A percentile compares a stretch with the other conserved stretches of the same genome.
phyloP scores from a whole-genome alignment of 2,888 invertebrate species.

The Gymnocheta viridis region DNA sequence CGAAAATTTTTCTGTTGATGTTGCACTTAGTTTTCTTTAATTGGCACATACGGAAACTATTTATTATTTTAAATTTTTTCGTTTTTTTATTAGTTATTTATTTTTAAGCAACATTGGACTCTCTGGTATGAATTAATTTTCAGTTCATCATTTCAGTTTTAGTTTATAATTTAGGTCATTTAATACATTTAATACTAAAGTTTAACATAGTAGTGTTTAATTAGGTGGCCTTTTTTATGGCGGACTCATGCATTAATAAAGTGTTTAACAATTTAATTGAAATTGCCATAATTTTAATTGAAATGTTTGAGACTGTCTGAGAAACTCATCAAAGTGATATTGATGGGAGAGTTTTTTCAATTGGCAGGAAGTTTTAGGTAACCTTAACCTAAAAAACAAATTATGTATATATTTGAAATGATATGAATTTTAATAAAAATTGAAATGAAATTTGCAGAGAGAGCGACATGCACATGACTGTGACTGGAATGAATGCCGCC shows the following conservation, averaged over 20 bases:
- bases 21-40: slow-evolving; percentile 47
- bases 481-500: too few species aligned
- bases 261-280: slow-evolving; percentile 12
- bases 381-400: slow-evolving; percentile 34
- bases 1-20: slow-evolving; percentile 31
- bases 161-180: slow-evolving; percentile 55
- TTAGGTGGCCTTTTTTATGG: slow-evolving; percentile 40
- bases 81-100: background rate
- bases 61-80: slow-evolving; percentile 6
- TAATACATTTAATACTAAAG: slow-evolving; percentile 29
- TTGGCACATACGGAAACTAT: slow-evolving; percentile 57
- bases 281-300: slow-evolving; percentile 22
- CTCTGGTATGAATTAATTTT: slow-evolving; percentile 28
- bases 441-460: background rate
- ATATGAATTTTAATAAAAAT: background rate
- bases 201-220: slow-evolving; percentile 25
- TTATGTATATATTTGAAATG: background rate
- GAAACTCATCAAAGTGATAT: slow-evolving; percentile 24
- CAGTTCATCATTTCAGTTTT: slow-evolving; percentile 41
- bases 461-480: too few species aligned
- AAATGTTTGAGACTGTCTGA: slow-evolving; percentile 33
- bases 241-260: background rate
- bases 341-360: slow-evolving; percentile 5
- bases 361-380: slow-evolving; percentile 19
- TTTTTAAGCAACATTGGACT: slow-evolving; percentile 11